Evolutionary conservation across 2,797 vertebrate genomes (phyloP).

Genomic region (Acanthurus tractus): DNA sequence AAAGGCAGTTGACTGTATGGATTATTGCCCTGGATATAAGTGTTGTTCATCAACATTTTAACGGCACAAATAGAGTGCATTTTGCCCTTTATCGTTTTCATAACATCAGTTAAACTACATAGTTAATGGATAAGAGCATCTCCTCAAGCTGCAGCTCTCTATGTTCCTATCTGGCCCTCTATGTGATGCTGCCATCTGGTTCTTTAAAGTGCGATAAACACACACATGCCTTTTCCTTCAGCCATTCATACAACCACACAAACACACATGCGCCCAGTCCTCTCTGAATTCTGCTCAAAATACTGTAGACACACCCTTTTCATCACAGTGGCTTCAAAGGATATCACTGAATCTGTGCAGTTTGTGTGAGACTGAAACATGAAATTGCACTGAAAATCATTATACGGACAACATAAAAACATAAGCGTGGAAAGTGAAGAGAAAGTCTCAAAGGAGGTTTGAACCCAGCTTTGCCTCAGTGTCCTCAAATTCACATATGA

Average conservation of each 20-base stretch:
- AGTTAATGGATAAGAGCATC: conserved; percentile 16
- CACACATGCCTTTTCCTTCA: background rate
- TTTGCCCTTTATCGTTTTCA: conserved; percentile 12
- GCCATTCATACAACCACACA: conserved; percentile 13
- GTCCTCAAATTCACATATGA: conserved; percentile 43
- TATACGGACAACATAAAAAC: conserved; percentile 13
- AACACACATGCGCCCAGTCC: background rate
- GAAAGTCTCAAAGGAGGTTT: conserved; percentile 34
- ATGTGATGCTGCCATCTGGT: conserved; percentile 40
- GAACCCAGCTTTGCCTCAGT: conserved; percentile 38
- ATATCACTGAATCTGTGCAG: conserved; percentile 30
- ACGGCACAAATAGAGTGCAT: conserved; percentile 5
- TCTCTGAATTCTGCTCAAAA: conserved; percentile 11
- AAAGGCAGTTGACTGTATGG: conserved; percentile 22
- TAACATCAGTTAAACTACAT: conserved; percentile 22
- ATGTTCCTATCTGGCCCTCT: conserved; percentile 34
- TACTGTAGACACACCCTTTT: conserved; percentile 7
- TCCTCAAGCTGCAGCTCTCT: conserved; percentile 10
- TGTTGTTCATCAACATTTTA: background rate
- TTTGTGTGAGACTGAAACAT: conserved; percentile 34
- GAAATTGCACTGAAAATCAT: conserved; percentile 39
- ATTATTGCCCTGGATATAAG: conserved; percentile 7
- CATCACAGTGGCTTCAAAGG: conserved; percentile 15
- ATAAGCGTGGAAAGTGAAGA: conserved; percentile 25
- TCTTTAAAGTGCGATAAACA: conserved; percentile 35